A percentile compares a stretch with the other conserved stretches of the same genome.
phyloP scores from a whole-genome alignment of 2,888 invertebrate genomes.

The Autographa gamma region DNA sequence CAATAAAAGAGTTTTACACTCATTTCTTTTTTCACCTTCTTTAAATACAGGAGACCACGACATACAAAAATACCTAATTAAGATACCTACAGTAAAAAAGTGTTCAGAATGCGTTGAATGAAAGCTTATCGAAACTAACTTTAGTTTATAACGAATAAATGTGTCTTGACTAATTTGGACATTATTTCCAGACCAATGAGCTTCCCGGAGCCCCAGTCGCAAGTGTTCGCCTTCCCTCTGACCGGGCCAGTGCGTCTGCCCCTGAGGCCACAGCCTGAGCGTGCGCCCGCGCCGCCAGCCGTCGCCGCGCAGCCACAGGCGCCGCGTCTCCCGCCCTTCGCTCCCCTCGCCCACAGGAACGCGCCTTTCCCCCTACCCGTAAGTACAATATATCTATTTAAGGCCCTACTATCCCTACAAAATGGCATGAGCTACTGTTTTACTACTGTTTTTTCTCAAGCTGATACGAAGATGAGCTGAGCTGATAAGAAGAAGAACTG shows the following conservation, averaged over 20 bases:
- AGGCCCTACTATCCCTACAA: too few species aligned
- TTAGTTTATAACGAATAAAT: not conserved
- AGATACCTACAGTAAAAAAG: too few species aligned
- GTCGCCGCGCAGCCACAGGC: conserved; percentile 72
- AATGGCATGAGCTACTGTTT: not conserved
- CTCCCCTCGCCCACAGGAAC: conserved; percentile 69
- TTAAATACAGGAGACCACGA: too few species aligned
- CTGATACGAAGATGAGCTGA: too few species aligned
- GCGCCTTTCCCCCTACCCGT: conserved; percentile 82
- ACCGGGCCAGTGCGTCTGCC: conserved; percentile 85
- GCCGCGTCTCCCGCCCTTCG: conserved; percentile 73
- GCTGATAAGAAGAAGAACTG: too few species aligned
- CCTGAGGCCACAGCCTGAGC: conserved; percentile 80
- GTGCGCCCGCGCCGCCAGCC: conserved; percentile 63
- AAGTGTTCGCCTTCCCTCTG: conserved; percentile 86
- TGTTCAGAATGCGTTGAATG: too few species aligned
- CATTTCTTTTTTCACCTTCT: too few species aligned
- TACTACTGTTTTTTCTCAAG: not conserved
- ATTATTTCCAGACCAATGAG: conserved; percentile 74
- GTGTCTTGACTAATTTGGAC: conserved; percentile 3
- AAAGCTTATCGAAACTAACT: not conserved
- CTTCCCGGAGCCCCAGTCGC: conserved; percentile 85
- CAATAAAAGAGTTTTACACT: too few species aligned
- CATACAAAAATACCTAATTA: too few species aligned
- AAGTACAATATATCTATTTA: conserved; percentile 61